These are phyloP conservation scores for Drosophila ohnishii DNA, from an alignment of 1,140 invertebrate genomes.

Conservation along the genomic window DNA sequence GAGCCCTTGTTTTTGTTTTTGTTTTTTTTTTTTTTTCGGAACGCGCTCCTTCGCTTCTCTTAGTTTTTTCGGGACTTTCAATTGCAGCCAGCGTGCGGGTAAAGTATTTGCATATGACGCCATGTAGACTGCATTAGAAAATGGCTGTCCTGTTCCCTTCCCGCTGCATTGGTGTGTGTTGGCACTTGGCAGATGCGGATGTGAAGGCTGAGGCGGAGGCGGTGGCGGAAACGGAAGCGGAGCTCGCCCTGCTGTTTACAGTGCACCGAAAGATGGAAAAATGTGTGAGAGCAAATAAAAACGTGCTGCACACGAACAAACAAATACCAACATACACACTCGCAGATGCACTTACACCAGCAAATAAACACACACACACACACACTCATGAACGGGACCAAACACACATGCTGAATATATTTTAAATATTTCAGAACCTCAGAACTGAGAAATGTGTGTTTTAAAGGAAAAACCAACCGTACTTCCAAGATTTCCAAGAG, in stretches of 20 bases:
- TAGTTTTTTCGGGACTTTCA: constrained; percentile 55
- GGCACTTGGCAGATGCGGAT: constrained; percentile 58
- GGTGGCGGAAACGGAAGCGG: constrained; percentile 23
- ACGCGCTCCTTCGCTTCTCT: constrained; percentile 6
- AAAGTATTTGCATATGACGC: constrained; percentile 76
- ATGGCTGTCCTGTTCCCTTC: constrained; percentile 8
- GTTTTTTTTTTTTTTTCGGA: neutral
- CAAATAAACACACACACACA: constrained; percentile 26
- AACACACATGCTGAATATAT: constrained; percentile 11
- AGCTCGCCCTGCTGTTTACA: constrained; percentile 47
- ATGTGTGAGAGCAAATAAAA: constrained; percentile 53
- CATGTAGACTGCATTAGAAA: constrained; percentile 53
- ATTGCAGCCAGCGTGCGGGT: constrained; percentile 51
- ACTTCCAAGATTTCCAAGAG: neutral
- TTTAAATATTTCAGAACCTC: constrained; percentile 1
- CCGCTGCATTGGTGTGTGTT: constrained; percentile 11
- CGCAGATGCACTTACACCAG: constrained; percentile 6
- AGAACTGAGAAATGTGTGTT: constrained; percentile 8
- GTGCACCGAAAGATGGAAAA: constrained; percentile 60
- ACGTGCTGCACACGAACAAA: constrained; percentile 26
- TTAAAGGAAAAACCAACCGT: neutral
- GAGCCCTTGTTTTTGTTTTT: constrained; percentile 27
- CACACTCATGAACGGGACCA: constrained; percentile 2
- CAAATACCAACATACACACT: constrained; percentile 7
- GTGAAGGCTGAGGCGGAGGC: neutral